Evolutionary conservation across 2,888 invertebrate genomes (phyloP).

Genomic region (Kryphioiulus occultus): DNA sequence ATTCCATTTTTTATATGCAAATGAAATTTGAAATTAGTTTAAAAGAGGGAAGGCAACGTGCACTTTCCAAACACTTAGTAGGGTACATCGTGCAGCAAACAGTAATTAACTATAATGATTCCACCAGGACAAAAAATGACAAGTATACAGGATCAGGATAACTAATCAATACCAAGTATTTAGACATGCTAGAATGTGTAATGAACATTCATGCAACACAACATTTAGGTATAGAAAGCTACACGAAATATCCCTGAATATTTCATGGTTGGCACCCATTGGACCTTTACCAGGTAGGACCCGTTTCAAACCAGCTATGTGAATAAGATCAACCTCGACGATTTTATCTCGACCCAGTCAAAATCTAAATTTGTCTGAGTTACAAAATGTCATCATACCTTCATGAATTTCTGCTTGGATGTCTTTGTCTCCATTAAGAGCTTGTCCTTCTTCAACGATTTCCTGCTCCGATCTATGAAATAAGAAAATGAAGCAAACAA

Average conservation of each 20-base stretch:
- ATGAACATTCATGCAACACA: not conserved
- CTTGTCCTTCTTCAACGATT: slow-evolving; percentile 56
- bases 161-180: not conserved
- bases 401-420: slow-evolving; percentile 58
- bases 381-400: slow-evolving; percentile 57
- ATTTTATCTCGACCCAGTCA: not conserved
- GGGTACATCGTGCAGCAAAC: not conserved
- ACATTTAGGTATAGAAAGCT: not conserved
- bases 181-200: not conserved
- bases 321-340: not conserved
- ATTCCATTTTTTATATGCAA: not conserved
- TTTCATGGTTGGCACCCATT: not conserved
- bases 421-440: slow-evolving; percentile 60
- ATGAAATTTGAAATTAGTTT: not conserved
- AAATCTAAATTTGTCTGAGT: not conserved
- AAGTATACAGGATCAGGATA: not conserved
- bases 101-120: not conserved
- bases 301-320: not conserved
- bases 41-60: not conserved
- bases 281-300: not conserved
- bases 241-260: not conserved
- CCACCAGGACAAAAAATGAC: not conserved
- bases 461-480: slow-evolving; percentile 59
- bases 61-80: not conserved
- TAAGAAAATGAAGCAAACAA: not conserved